Base-by-base conservation (phyloP, 2,888 invertebrate genomes). In the Ferdinandea cuprea region DNA sequence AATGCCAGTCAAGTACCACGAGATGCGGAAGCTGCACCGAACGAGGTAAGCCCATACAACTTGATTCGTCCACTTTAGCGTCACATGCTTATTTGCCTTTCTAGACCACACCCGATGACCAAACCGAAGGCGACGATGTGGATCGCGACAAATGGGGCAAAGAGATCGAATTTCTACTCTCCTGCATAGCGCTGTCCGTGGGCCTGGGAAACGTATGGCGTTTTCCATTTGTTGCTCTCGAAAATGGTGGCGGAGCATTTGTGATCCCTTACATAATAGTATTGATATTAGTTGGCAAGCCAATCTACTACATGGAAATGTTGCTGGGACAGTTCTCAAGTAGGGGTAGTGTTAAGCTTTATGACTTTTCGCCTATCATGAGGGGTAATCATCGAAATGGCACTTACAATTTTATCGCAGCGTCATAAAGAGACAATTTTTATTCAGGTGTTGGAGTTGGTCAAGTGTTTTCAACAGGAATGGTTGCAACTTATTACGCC, bases 261-360 rank as follows among this genome's bases (percentile, higher is more conserved):
- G 89, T 94, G 1, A 93, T 94, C 78, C 94, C 94, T 0, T 94
- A 94, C 86, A 88, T 94, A 30, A 92, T 94, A 50, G 92, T 94
- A 1, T 89, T 95, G 21, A 89, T 94, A 28, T 87, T 94, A 50
- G 92, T 94, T 32, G 94, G 94, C 4, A 92, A 93, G 83, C 94
- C 94, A 0, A 91, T 95, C 65, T 95, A 95, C 87, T 95, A 94
- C 86, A 90, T 96, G 91, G 95, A 95, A 90, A 93, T 94, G 91
- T 89, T 93, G 2, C 88, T 95, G 42, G 95, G 95, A 0, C 95
- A 95, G 89, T 96, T 95, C 87, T 93, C 93, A 25, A 94, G 94
- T 83, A 92, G 93, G 71, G 95, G 95, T n/a, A 93, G 93, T 73
- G 93, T 94, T 5, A 94, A 94, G 86, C 92, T 94, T 25, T 92